phyloP scores from a whole-genome alignment of 2,113 vertebrate genomes.

The Variabilichromis moorii region DNA sequence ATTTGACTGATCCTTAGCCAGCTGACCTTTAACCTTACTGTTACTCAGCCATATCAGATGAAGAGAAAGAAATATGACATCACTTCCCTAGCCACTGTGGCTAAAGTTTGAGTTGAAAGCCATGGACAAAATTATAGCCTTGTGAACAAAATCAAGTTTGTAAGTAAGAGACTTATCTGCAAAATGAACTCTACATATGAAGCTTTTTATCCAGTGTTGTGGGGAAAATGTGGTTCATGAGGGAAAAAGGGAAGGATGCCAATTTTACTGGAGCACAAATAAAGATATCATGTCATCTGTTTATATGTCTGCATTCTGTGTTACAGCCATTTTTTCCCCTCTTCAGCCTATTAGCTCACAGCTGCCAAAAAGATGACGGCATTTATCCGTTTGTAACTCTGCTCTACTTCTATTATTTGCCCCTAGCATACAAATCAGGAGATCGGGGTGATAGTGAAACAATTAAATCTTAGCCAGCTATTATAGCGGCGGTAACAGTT shows the following conservation, averaged over 20 bases:
- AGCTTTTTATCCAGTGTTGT: not conserved
- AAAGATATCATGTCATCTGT: not conserved
- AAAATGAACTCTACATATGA: not conserved
- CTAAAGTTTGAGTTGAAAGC: not conserved
- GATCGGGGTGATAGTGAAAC: not conserved
- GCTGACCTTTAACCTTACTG: slow-evolving; percentile 42
- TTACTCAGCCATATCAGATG: slow-evolving; percentile 10
- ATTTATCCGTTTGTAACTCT: not conserved
- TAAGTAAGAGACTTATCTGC: not conserved
- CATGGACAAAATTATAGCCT: not conserved
- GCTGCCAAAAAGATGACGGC: not conserved
- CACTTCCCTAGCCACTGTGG: not conserved
- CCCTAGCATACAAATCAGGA: not conserved
- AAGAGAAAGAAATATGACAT: slow-evolving; percentile 50
- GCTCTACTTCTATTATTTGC: not conserved
- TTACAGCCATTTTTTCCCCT: not conserved
- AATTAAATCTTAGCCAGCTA: not conserved
- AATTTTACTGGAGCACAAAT: not conserved
- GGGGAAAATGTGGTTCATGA: not conserved
- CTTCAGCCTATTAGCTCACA: not conserved
- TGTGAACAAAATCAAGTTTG: not conserved
- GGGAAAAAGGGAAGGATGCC: not conserved
- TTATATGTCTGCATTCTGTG: not conserved
- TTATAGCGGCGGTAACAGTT: not conserved
- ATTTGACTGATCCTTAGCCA: slow-evolving; percentile 64